Conservation (phyloP, 2,113 vertebrate genomes). For the Myodes glareolus region DNA sequence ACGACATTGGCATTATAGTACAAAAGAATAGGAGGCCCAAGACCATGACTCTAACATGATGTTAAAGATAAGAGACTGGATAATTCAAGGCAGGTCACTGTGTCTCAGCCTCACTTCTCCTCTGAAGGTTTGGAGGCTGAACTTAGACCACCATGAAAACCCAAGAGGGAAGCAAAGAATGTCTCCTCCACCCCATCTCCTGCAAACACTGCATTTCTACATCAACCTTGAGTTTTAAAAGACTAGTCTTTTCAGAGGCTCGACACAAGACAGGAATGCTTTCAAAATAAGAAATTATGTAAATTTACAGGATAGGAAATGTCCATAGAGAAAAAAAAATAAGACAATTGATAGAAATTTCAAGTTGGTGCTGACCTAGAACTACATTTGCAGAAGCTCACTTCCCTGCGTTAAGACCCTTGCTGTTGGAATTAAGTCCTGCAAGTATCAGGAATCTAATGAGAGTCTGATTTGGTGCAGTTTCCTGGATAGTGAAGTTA, state of each 20-base stretch:
- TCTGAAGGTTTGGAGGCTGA: background rate
- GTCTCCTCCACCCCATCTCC: background rate
- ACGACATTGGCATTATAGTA: constrained; percentile 28
- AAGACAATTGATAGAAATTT: background rate
- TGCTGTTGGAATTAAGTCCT: background rate
- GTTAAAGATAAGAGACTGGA: constrained; percentile 29
- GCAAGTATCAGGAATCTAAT: background rate
- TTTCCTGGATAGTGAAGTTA: background rate
- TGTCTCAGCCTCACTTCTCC: background rate
- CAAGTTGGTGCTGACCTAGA: constrained; percentile 4
- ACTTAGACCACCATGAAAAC: background rate
- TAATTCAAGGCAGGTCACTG: constrained; percentile 40
- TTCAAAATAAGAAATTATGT: constrained; percentile 20
- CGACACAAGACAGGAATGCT: background rate
- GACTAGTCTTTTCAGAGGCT: background rate
- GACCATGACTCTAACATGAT: background rate
- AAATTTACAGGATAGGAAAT: constrained; percentile 8
- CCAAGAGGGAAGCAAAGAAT: background rate
- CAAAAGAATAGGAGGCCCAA: constrained; percentile 13
- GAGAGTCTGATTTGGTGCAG: background rate
- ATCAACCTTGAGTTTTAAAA: constrained; percentile 25
- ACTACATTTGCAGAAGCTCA: background rate
- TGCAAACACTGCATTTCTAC: background rate
- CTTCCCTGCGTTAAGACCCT: background rate
- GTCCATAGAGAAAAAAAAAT: background rate